These are phyloP conservation scores for Agonopterix alstromeriana DNA, from an alignment of 2,888 invertebrate species.

Conservation along the genomic window DNA sequence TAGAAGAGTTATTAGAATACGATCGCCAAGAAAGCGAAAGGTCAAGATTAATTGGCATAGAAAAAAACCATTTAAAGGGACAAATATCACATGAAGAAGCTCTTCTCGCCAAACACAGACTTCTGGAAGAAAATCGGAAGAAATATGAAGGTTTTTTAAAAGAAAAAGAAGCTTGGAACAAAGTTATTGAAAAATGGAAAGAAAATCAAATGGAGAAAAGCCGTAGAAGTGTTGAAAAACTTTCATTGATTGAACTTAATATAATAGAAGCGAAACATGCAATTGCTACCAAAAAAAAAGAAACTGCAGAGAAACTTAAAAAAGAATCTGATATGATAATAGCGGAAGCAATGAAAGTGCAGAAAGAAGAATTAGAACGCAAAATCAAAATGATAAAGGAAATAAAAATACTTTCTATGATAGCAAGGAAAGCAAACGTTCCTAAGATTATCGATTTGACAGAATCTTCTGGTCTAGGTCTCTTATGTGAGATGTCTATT, in stretches of 20 bases:
- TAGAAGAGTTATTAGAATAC: slow-evolving; percentile 58
- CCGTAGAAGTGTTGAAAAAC: slow-evolving; percentile 58
- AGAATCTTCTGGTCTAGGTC: slow-evolving; percentile 74
- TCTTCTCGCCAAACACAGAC: slow-evolving; percentile 70
- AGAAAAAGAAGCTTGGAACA: slow-evolving; percentile 63
- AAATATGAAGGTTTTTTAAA: slow-evolving; percentile 67
- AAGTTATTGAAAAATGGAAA: slow-evolving; percentile 71
- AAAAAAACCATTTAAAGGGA: slow-evolving; percentile 77
- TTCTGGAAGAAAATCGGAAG: slow-evolving; percentile 62
- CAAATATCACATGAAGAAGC: slow-evolving; percentile 78
- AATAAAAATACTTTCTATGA: slow-evolving; percentile 61
- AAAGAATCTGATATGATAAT: slow-evolving; percentile 43
- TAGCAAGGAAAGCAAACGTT: slow-evolving; percentile 68
- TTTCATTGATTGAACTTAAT: slow-evolving; percentile 44
- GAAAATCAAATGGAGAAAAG: slow-evolving; percentile 64
- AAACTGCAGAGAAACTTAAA: slow-evolving; percentile 42
- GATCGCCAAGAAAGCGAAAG: slow-evolving; percentile 63
- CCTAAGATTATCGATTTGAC: slow-evolving; percentile 77
- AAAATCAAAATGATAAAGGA: slow-evolving; percentile 68
- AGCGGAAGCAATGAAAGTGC: slow-evolving; percentile 52
- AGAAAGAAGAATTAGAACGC: slow-evolving; percentile 68
- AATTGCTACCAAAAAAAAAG: slow-evolving; percentile 39
- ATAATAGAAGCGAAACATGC: slow-evolving; percentile 45
- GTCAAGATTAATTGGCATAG: slow-evolving; percentile 68
- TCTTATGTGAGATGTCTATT: slow-evolving; percentile 80